A percentile compares a stretch with the other conserved stretches of the same genome.
Conservation (phyloP, 1,140 invertebrate genomes). For the Drosophila seguyi region DNA sequence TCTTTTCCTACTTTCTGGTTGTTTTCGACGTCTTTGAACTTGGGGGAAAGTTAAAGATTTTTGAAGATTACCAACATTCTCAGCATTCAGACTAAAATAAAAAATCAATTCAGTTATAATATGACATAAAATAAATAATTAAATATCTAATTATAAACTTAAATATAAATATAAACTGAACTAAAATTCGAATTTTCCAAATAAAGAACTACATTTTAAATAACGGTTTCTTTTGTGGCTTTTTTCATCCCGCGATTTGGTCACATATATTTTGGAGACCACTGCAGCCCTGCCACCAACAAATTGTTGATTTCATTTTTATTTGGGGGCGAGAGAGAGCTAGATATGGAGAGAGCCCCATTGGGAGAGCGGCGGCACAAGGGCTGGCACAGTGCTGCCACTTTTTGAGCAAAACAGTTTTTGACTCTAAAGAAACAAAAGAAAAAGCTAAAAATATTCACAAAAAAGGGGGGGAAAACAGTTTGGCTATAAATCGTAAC, state of each 20-base stretch:
- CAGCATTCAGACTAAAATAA: neutral
- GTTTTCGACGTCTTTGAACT: neutral
- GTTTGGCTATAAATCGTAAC: no score
- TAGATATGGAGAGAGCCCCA: neutral
- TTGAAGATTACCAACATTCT: neutral
- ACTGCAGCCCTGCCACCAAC: constrained; percentile 40
- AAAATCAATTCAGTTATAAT: neutral
- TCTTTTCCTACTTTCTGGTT: neutral
- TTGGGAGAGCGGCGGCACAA: constrained; percentile 25
- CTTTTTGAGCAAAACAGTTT: no score
- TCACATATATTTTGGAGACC: constrained; percentile 13
- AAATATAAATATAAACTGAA: neutral
- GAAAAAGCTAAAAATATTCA: no score
- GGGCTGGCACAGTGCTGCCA: no score
- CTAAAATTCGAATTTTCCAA: neutral
- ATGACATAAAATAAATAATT: neutral
- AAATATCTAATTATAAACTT: neutral
- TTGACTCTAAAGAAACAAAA: no score
- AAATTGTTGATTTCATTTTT: constrained; percentile 67
- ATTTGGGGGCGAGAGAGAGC: constrained; percentile 28
- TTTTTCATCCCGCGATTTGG: constrained; percentile 8
- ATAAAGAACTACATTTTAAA: neutral
- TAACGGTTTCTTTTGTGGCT: neutral
- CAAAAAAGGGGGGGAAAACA: no score
- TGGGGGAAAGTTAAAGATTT: neutral